Conservation (phyloP, 2,113 vertebrate species). For the Paralichthys olivaceus region DNA sequence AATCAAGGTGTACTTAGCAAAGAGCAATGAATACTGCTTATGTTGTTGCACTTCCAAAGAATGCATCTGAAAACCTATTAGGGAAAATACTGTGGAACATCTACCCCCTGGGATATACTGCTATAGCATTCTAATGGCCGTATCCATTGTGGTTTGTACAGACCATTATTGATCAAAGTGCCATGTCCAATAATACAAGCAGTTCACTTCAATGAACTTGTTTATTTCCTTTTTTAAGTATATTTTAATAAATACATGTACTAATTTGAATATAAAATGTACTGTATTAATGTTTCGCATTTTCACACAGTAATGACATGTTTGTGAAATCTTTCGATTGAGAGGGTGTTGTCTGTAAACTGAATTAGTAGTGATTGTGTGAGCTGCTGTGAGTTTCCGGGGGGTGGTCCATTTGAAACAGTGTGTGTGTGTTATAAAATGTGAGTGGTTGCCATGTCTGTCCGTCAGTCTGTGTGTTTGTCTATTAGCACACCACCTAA, state of each 20-base stretch:
- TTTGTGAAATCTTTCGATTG: neutral
- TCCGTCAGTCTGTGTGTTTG: conserved; percentile 34
- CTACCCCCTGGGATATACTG: conserved; percentile 62
- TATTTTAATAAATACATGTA: conserved; percentile 16
- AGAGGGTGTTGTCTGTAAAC: neutral
- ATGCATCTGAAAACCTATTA: conserved; percentile 79
- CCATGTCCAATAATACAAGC: conserved; percentile 64
- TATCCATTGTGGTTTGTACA: conserved; percentile 76
- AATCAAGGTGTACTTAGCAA: conserved; percentile 55
- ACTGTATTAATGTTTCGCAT: neutral
- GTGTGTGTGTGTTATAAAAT: conserved; percentile 4
- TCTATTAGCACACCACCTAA: conserved; percentile 66
- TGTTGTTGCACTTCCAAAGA: conserved; percentile 75
- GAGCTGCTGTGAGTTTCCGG: conserved; percentile 3
- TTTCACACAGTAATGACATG: neutral
- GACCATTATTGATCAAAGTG: conserved; percentile 75
- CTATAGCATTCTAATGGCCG: conserved; percentile 75
- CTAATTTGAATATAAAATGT: neutral
- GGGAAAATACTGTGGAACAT: conserved; percentile 69
- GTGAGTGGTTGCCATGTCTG: neutral
- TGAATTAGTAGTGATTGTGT: neutral
- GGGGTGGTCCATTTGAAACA: conserved; percentile 42
- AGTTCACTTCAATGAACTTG: conserved; percentile 56
- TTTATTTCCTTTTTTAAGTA: conserved; percentile 51
- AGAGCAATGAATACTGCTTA: conserved; percentile 72